These are phyloP conservation scores for Cyclina sinensis DNA, from an alignment of 1,140 invertebrate species.

Conservation along the genomic window DNA sequence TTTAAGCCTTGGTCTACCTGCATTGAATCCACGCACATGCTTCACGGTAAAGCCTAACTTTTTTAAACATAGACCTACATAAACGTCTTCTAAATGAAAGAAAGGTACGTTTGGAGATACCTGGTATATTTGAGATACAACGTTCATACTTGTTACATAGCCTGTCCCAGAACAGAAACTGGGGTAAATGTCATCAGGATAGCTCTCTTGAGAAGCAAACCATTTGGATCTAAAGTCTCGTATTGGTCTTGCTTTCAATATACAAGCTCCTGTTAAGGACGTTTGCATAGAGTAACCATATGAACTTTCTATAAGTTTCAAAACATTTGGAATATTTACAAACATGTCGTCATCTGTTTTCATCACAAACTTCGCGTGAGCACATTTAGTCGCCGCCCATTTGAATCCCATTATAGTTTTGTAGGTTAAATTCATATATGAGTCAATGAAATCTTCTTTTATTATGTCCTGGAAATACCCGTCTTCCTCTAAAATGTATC, in stretches of 20 bases:
- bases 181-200: conserved; percentile 84
- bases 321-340: conserved; percentile 82
- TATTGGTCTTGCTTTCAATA: conserved; percentile 10
- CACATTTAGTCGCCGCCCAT: conserved; percentile 91
- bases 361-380: conserved; percentile 87
- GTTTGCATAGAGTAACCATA: background rate
- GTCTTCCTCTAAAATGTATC: conserved; percentile 88
- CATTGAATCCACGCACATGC: conserved; percentile 67
- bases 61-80: conserved; percentile 80
- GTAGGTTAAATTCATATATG: conserved; percentile 94
- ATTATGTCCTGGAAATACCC: conserved; percentile 90
- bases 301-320: conserved; percentile 41
- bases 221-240: conserved; percentile 51
- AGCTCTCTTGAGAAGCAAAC: conserved; percentile 76
- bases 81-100: conserved; percentile 86
- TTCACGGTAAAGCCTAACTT: conserved; percentile 65
- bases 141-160: conserved; percentile 84
- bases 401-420: conserved; percentile 94
- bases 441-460: conserved; percentile 93
- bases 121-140: conserved; percentile 81
- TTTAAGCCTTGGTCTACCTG: background rate
- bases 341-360: conserved; percentile 88
- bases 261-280: conserved; percentile 34
- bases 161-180: conserved; percentile 86
- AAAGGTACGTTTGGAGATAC: conserved; percentile 81